Evolutionary conservation across 2,113 vertebrate species (phyloP).

Genomic region (Campylomormyrus tamandua): DNA sequence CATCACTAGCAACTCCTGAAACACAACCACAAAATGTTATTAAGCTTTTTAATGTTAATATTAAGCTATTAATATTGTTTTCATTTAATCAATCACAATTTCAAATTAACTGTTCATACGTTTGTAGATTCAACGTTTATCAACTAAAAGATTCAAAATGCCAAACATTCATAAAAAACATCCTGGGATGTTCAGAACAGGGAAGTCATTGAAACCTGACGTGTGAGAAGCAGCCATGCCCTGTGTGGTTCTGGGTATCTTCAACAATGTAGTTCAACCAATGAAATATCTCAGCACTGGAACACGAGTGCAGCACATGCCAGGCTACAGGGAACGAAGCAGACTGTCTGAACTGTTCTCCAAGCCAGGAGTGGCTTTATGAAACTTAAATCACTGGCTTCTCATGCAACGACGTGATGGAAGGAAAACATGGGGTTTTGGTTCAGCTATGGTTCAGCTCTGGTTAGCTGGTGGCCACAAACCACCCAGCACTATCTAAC

Average conservation of each 20-base stretch:
- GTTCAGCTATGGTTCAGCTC: conserved; percentile 38
- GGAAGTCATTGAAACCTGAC: background rate
- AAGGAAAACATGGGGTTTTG: conserved; percentile 23
- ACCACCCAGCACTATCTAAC: conserved; percentile 49
- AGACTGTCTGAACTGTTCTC: background rate
- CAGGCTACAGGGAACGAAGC: background rate
- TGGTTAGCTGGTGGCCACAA: conserved; percentile 56
- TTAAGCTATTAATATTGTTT: background rate
- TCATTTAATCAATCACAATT: background rate
- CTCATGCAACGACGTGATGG: background rate
- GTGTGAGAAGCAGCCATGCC: background rate
- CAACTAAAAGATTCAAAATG: background rate
- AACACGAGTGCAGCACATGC: background rate
- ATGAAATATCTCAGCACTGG: background rate
- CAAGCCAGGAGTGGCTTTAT: background rate
- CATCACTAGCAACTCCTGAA: conserved; percentile 91
- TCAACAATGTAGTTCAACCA: background rate
- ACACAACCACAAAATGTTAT: conserved; percentile 14
- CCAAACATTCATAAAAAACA: background rate
- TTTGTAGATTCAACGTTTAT: background rate
- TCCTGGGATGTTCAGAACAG: background rate
- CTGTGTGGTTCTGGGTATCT: background rate
- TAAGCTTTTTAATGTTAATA: background rate
- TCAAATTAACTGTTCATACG: background rate
- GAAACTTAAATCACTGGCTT: conserved; percentile 7